Conservation (phyloP, 1,140 invertebrate genomes). For the Platyscapa corneri region DNA sequence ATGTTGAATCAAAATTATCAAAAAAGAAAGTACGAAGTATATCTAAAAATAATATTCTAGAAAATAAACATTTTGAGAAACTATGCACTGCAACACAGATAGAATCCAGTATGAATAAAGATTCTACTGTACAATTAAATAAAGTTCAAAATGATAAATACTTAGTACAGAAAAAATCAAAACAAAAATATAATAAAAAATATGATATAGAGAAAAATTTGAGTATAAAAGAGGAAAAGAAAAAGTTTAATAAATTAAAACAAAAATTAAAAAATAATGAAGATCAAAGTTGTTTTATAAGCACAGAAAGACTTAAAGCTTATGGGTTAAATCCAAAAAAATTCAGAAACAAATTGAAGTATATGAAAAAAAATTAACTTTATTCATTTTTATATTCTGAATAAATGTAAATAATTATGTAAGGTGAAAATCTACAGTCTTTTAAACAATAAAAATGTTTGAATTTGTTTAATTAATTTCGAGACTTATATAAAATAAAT, state of each 20-base stretch:
- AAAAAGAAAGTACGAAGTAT: conserved; percentile 38
- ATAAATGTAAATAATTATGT: conserved; percentile 48
- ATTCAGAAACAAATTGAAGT: conserved; percentile 82
- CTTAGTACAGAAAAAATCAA: conserved; percentile 1
- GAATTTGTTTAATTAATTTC: too few relatives aligned
- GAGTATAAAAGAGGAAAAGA: conserved; percentile 57
- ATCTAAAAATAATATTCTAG: background rate
- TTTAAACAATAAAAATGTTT: conserved; percentile 25
- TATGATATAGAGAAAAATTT: conserved; percentile 47
- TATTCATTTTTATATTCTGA: conserved; percentile 29
- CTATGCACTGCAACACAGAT: background rate
- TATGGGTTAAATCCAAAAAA: conserved; percentile 96
- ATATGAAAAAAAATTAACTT: conserved; percentile 66
- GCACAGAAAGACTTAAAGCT: conserved; percentile 86
- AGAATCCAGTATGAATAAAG: conserved; percentile 51
- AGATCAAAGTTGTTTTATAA: conserved; percentile 71
- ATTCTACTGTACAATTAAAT: background rate
- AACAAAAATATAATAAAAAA: conserved; percentile 47
- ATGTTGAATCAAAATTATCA: conserved; percentile 50
- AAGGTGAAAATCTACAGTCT: conserved; percentile 17
- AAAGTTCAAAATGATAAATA: background rate
- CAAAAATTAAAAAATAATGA: conserved; percentile 18
- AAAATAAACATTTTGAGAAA: conserved; percentile 44
- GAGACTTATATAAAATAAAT: too few relatives aligned
- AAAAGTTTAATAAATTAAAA: conserved; percentile 52